Percentiles rank a stretch among this genome's conserved stretches.
phyloP scores from a whole-genome alignment of 2,113 vertebrate species.

The Pachypanchax playfairii region DNA sequence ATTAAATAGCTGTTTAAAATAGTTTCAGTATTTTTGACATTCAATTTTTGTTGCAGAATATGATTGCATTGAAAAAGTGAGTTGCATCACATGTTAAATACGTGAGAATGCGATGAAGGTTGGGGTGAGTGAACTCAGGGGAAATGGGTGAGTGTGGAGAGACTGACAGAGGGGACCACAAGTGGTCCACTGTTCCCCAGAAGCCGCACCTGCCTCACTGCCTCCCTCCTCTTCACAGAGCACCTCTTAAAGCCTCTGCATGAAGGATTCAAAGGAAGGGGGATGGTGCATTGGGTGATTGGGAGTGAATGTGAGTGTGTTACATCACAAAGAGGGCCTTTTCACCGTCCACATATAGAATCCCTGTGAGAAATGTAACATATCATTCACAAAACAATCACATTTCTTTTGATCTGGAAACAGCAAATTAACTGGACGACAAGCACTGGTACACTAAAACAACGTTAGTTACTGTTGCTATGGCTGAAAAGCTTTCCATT shows the following conservation, averaged over 20 bases:
- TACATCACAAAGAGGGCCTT: conserved; percentile 62
- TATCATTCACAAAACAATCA: conserved; percentile 12
- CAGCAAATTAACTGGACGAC: background rate
- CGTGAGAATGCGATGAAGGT: conserved; percentile 16
- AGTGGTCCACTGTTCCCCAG: conserved; percentile 73
- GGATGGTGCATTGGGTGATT: background rate
- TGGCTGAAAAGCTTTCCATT: background rate
- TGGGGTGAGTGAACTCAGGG: too few species aligned
- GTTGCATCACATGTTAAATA: background rate
- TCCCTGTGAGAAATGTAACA: conserved; percentile 1
- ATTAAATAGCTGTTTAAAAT: too few species aligned
- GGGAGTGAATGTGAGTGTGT: conserved; percentile 15
- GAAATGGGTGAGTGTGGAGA: conserved; percentile 42
- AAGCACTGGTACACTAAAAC: background rate
- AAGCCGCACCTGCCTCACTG: conserved; percentile 72
- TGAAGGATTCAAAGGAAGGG: conserved; percentile 11
- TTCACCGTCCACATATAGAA: conserved; percentile 16
- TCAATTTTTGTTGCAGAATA: too few species aligned
- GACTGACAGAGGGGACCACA: conserved; percentile 67
- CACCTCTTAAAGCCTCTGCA: conserved; percentile 41
- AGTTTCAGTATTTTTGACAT: too few species aligned
- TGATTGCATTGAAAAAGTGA: too few species aligned
- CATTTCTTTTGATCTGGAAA: background rate
- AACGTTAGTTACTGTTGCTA: conserved; percentile 1
- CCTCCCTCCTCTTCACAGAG: conserved; percentile 60